A percentile compares a stretch with the other conserved stretches of the same genome.
Conservation (phyloP, 2,797 vertebrate species). For the Anas bahamensis region DNA sequence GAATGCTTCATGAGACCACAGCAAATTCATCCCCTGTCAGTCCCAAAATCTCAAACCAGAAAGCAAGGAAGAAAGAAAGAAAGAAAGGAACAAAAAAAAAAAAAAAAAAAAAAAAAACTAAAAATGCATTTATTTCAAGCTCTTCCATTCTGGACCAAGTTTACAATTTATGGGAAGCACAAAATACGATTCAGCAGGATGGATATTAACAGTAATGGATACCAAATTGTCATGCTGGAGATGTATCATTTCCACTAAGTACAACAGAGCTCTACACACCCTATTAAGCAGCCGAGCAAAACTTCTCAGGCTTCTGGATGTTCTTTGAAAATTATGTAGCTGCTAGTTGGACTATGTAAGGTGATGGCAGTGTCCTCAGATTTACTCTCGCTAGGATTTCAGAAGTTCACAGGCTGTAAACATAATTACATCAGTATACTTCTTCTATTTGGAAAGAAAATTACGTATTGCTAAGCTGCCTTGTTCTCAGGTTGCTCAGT, state of each 20-base stretch:
- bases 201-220: not conserved
- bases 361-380: not conserved
- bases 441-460: not conserved
- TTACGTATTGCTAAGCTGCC: not conserved
- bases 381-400: not conserved
- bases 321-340: not conserved
- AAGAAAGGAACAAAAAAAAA: no score
- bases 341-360: not conserved
- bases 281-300: not conserved
- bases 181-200: rapidly evolving
- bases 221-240: not conserved
- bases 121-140: not conserved
- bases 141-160: not conserved
- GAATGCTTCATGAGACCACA: not conserved
- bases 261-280: not conserved
- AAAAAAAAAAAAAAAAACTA: not conserved
- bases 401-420: constrained; percentile 13
- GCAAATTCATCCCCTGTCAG: not conserved
- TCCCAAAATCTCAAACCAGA: not conserved
- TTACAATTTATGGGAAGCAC: not conserved
- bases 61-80: not conserved
- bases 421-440: not conserved
- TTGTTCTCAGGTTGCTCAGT: constrained; percentile 25
- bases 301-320: not conserved
- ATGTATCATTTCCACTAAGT: not conserved